Base-by-base conservation (phyloP, 2,113 vertebrate species). In the Isurus oxyrinchus region DNA sequence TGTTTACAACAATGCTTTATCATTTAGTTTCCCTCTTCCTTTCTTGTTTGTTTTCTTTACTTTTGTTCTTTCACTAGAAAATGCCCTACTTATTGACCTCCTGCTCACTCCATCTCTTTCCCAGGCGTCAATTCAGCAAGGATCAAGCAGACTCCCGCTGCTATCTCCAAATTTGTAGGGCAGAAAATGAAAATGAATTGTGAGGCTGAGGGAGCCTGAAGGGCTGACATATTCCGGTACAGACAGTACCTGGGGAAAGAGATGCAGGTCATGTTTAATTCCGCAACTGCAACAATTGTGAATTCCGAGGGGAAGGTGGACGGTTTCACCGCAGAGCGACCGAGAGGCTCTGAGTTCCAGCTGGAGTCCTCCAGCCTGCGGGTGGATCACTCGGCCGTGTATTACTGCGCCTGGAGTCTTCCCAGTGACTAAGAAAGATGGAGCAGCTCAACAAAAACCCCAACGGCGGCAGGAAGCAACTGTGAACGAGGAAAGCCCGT, bases 11-110 rank as follows among this genome's bases (percentile, higher is more conserved):
- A 44, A 49, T 57, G 31, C 23, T 94, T 72, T 97, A 76, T 97
- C 96, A 98, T 27, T 93, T 40, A 87, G 0, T 14, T 49, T 90
- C 87, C 16, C 53, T 27, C 53, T 1, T 72, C 6, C 10, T 25
- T 31, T 72, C 23, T 5, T 40, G 35, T n/a, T 79, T n/a, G 40
- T 2, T 16, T 16, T n/a, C 14, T 81, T n/a, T 16, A 11, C 2
- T 40, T 40, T 35, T 81, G n/a, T 11, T 81, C 35, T 40, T 40
- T 81, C 35, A 5, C 13, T 11, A 40, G 3, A 13, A 81, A 4
- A 81, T 81, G 35, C 14, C 0, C 0, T 81, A 31, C 19, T 81
- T 81, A 81, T 40, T 81, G 14, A 81, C 14, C 13, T 81, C 2
- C 11, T 40, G 2, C n/a, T 40, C n/a, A 16, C 76, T 10, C 76